phyloP scores from a whole-genome alignment of 2,888 invertebrate genomes.

The Zygothrica quintamaculata region DNA sequence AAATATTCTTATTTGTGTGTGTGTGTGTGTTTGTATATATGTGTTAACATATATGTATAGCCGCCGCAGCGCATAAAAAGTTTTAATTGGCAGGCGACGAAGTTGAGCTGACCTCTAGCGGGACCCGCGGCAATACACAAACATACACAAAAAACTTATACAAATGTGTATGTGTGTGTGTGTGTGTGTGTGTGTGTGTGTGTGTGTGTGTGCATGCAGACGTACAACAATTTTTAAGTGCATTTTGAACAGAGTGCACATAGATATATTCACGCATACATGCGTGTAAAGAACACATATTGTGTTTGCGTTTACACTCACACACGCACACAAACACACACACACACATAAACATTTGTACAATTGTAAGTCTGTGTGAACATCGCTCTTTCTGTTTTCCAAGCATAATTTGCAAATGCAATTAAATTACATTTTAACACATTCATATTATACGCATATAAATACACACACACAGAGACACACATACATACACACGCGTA shows the following conservation, averaged over 20 bases:
- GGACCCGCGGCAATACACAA: constrained; percentile 33
- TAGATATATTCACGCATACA: constrained; percentile 11
- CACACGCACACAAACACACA: constrained; percentile 6
- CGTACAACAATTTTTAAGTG: constrained; percentile 61
- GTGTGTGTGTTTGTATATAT: constrained; percentile 13
- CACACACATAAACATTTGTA: constrained; percentile 17
- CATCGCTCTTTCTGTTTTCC: constrained; percentile 6
- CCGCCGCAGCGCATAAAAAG: constrained; percentile 68
- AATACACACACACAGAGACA: background rate
- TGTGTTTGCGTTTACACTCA: constrained; percentile 16
- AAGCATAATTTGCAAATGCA: constrained; percentile 34
- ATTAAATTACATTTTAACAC: constrained; percentile 54
- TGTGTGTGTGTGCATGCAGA: background rate
- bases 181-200: background rate
- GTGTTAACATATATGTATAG: constrained; percentile 16
- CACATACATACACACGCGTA: constrained; percentile 1
- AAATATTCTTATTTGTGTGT: constrained; percentile 4
- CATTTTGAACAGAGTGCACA: constrained; percentile 59
- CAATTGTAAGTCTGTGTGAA: constrained; percentile 1
- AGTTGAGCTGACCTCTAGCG: constrained; percentile 74
- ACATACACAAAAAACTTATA: constrained; percentile 13
- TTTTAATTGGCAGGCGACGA: constrained; percentile 78
- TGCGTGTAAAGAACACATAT: constrained; percentile 10
- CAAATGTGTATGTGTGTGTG: background rate
- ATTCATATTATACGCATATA: constrained; percentile 26